Conservation (phyloP, 2,888 invertebrate species). For the Thera obeliscata region DNA sequence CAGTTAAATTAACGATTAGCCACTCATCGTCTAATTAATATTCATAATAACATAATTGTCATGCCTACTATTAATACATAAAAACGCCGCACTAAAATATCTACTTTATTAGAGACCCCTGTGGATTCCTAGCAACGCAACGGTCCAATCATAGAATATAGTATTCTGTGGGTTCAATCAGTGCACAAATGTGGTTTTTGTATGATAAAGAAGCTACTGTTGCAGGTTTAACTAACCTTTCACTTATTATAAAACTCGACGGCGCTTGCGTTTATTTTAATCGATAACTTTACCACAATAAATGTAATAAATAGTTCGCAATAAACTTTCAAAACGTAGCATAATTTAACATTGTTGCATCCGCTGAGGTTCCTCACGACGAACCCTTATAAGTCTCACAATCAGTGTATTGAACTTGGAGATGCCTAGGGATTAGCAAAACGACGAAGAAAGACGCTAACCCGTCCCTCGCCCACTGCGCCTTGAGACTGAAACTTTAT, state of each 20-base stretch:
- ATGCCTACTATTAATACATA: neutral
- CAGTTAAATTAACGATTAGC: no score
- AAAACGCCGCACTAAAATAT: neutral
- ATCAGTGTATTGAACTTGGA: slow-evolving; percentile 57
- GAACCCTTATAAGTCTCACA: slow-evolving; percentile 39
- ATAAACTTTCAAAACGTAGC: neutral
- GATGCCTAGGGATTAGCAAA: slow-evolving; percentile 63
- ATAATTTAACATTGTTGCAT: neutral
- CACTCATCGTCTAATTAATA: neutral
- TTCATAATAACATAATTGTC: neutral
- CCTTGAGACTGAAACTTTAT: slow-evolving; percentile 42
- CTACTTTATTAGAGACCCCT: neutral
- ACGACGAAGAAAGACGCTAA: slow-evolving; percentile 53
- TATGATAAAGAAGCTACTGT: no score
- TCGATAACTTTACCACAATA: neutral
- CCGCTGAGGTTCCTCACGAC: slow-evolving; percentile 36
- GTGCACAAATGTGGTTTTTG: no score
- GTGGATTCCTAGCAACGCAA: neutral
- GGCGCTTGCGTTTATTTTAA: no score
- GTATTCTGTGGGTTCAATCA: no score
- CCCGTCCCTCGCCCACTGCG: slow-evolving; percentile 59
- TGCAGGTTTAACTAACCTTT: no score
- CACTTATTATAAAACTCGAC: no score
- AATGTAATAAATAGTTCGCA: neutral
- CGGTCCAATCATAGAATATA: neutral